Evolutionary conservation across 2,113 vertebrate genomes (phyloP).

Genomic region (Actenoides lindsayi): DNA sequence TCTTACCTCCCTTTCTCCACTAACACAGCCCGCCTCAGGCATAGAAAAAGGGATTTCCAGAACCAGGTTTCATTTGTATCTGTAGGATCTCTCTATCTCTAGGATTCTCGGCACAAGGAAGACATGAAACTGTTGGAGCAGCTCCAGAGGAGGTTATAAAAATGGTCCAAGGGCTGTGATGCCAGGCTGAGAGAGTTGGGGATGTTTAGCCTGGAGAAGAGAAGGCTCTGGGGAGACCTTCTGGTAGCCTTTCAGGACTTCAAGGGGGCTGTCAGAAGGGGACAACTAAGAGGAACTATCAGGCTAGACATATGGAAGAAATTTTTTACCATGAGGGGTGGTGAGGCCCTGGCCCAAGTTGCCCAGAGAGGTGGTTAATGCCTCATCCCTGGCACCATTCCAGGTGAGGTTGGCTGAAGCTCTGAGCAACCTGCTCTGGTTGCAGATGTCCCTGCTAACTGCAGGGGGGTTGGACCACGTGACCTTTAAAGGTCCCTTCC

Average conservation of each 20-base stretch:
- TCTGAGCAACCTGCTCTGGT: neutral
- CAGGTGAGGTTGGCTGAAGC: neutral
- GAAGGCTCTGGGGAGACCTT: neutral
- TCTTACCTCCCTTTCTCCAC: neutral
- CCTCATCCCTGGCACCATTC: neutral
- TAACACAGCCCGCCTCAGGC: neutral
- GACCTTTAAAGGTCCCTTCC: neutral
- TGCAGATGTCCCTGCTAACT: neutral
- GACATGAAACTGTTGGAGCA: neutral
- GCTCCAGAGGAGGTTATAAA: neutral
- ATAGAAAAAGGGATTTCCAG: slow-evolving; percentile 1
- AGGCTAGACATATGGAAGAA: neutral
- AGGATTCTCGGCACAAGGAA: neutral
- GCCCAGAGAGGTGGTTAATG: neutral
- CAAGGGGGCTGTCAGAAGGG: neutral
- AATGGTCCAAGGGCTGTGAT: neutral
- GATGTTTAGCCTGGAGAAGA: neutral
- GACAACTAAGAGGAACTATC: neutral
- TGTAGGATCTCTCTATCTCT: neutral
- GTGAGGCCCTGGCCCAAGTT: neutral
- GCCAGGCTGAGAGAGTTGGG: neutral
- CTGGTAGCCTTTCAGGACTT: neutral
- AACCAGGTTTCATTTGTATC: neutral
- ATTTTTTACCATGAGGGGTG: neutral
- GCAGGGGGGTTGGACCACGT: neutral